Evolutionary conservation across 2,888 invertebrate species (phyloP), one percentile per base, ranked within the genome.

Genomic region (Nycteola revayana): DNA sequence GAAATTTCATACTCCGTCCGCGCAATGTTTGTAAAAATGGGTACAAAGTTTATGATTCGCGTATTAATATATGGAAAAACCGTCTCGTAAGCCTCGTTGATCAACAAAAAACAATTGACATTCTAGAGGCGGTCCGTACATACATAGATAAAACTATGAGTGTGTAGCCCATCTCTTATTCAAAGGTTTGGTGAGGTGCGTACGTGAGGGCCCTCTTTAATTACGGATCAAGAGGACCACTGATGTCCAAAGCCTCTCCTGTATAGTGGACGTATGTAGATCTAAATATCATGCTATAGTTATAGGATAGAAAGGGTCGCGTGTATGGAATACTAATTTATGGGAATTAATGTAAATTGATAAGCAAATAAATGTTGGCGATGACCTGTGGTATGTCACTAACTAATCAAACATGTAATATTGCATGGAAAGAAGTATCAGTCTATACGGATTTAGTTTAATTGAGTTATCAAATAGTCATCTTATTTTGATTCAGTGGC

Each of bases 201-300:
- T 58, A 75, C 81, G 78, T 81, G 81, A 72, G 69, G 57, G 55
- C 44, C 50, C 58, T 54, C 51, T 52, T 60, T 75, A 76, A 79
- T 79, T 74, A 72, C 64, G 71, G 74, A 72, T 72, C 58, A 65
- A 62, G 59, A 51, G 53, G 58, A 55, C 62, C 49, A 49, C 63
- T 52, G 58, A 14, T 3, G 3, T 5, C 14, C 44, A 30, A 46
- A 46, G 41, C 51, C 36, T 18, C 6, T 21, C 10, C 25, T 24
- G 14, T 33, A 24, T 38, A 50, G 35, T 31, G 28, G 36, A 26
- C 17, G 1, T 35, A 28, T 33, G 27, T 39, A 32, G 37, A 54
- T 50, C 47, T 36, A 47, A 51, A 59, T 54, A 47, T 55, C 47
- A 41, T 47, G 28, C 47, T 42, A 41, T 29, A 29, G 32, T 46